Conservation (phyloP, 2,797 vertebrate genomes). For the Coracias cyanogaster region DNA sequence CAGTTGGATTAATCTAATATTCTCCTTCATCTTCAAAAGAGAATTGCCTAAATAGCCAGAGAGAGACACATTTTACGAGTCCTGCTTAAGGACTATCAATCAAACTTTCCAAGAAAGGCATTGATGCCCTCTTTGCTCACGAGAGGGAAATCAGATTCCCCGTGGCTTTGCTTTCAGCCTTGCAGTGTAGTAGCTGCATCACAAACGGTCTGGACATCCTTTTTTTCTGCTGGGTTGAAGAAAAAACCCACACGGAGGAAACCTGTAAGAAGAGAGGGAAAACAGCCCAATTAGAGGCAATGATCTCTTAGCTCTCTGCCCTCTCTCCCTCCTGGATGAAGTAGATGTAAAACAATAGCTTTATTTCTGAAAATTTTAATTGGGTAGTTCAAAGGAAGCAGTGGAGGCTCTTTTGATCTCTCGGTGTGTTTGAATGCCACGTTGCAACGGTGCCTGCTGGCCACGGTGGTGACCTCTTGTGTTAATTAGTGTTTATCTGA, state of each 20-base stretch:
- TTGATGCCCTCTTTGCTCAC: slow-evolving; percentile 30
- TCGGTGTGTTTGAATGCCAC: slow-evolving; percentile 17
- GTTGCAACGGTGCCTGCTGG: slow-evolving; percentile 40
- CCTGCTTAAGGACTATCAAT: slow-evolving; percentile 51
- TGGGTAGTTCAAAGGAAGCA: slow-evolving; percentile 59
- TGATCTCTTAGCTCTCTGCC: slow-evolving; percentile 19
- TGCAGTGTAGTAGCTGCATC: neutral
- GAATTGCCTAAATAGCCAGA: slow-evolving; percentile 61
- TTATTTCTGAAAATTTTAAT: slow-evolving; percentile 69
- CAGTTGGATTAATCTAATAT: slow-evolving; percentile 66
- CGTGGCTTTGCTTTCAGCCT: slow-evolving; percentile 25
- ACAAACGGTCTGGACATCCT: neutral
- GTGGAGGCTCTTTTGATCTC: slow-evolving; percentile 16
- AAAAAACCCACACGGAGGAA: neutral
- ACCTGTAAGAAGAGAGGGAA: neutral
- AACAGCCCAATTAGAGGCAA: slow-evolving; percentile 52
- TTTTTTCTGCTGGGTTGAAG: neutral
- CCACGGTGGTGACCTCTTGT: slow-evolving; percentile 42
- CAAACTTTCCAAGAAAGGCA: slow-evolving; percentile 35
- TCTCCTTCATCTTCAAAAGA: slow-evolving; percentile 45
- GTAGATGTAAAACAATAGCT: slow-evolving; percentile 62
- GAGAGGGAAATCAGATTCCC: slow-evolving; percentile 45
- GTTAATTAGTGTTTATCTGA: slow-evolving; percentile 71
- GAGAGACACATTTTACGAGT: slow-evolving; percentile 33
- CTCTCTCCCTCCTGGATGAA: neutral